A percentile compares a stretch with the other conserved stretches of the same genome.
phyloP scores from a whole-genome alignment of 2,888 invertebrate species.

The Allolobophora icterica region DNA sequence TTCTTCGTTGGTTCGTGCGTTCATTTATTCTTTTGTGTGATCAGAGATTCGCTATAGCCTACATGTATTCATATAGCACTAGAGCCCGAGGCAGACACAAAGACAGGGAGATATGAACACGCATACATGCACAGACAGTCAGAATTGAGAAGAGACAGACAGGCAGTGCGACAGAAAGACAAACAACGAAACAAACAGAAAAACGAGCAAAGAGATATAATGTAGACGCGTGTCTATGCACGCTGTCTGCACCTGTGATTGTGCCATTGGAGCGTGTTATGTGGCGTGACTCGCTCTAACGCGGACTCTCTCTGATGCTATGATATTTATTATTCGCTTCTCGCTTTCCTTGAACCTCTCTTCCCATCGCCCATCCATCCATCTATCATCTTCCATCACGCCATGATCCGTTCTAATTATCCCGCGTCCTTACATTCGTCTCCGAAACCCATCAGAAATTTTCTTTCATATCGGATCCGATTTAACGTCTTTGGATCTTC shows the following conservation, averaged over 20 bases:
- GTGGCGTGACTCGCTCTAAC: background rate
- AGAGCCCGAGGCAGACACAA: too few species aligned
- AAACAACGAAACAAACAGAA: background rate
- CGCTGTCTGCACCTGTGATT: background rate
- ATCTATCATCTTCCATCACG: slow-evolving; percentile 4
- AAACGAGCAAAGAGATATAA: background rate
- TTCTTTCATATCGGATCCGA: background rate
- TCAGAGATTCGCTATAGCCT: too few species aligned
- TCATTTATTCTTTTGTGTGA: too few species aligned
- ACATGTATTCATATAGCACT: too few species aligned
- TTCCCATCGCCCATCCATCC: slow-evolving; percentile 1
- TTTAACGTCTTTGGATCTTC: background rate
- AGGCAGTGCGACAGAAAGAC: background rate
- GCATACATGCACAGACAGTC: too few species aligned
- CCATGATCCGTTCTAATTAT: background rate
- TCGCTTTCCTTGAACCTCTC: background rate
- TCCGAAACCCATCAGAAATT: background rate
- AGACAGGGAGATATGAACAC: too few species aligned
- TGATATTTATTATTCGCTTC: slow-evolving; percentile 2
- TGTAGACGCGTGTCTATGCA: background rate
- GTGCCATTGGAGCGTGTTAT: background rate
- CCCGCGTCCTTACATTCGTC: background rate
- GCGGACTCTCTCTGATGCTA: background rate
- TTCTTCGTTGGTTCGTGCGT: too few species aligned
- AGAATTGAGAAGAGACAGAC: background rate